Evolutionary conservation across 1,140 invertebrate genomes (phyloP).

Genomic region (Drosophila ironensis): DNA sequence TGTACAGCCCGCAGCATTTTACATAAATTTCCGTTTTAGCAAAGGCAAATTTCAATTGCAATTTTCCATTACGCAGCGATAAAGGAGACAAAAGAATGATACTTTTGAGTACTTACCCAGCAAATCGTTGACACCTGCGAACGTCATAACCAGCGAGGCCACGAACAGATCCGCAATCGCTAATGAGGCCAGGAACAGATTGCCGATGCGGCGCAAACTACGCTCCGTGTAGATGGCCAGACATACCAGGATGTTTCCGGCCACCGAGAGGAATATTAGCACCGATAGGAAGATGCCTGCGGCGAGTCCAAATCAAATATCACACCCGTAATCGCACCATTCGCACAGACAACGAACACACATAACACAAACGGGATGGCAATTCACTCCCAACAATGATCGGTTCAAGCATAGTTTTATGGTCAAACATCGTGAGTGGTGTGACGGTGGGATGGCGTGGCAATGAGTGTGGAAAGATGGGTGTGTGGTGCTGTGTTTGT

Average conservation of each 20-base stretch:
- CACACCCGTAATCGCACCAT: conserved; percentile 34
- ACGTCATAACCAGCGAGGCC: conserved; percentile 96
- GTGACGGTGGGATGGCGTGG: background rate
- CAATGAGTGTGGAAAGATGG: background rate
- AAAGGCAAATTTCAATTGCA: conserved; percentile 70
- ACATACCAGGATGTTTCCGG: conserved; percentile 97
- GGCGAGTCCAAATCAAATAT: conserved; percentile 32
- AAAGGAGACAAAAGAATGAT: background rate
- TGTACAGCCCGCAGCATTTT: conserved; percentile 65
- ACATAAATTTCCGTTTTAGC: conserved; percentile 59
- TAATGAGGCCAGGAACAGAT: conserved; percentile 96
- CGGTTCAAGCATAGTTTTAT: conserved; percentile 61
- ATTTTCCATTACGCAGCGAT: conserved; percentile 49
- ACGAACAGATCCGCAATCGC: conserved; percentile 98
- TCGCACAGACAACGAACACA: conserved; percentile 11
- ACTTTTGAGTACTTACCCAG: conserved; percentile 82
- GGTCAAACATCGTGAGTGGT: conserved; percentile 26
- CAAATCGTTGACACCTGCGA: conserved; percentile 93
- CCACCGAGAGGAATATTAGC: conserved; percentile 95
- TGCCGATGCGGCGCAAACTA: conserved; percentile 94
- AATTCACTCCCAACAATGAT: conserved; percentile 51
- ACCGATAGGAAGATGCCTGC: conserved; percentile 92
- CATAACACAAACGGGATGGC: too few species aligned
- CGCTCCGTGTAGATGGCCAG: conserved; percentile 97
- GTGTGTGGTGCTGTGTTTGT: conserved; percentile 22